Percentiles rank a stretch among this genome's conserved stretches.
Evolutionary conservation across 2,888 invertebrate genomes (phyloP).

Genomic region (Melipona bicolor): DNA sequence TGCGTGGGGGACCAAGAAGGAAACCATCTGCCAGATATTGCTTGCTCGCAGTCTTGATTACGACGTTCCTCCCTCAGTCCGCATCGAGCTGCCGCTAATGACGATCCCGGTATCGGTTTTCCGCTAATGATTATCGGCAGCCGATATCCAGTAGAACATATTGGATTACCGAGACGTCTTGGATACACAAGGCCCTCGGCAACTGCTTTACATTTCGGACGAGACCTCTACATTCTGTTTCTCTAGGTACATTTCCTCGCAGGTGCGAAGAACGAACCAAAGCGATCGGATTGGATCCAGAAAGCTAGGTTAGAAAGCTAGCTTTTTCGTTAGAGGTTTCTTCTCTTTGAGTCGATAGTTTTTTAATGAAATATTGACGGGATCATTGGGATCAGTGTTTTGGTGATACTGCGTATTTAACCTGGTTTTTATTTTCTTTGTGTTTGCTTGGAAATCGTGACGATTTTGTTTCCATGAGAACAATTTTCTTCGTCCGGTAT

Average conservation of each 20-base stretch:
- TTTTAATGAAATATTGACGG: background rate
- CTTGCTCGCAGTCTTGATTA: conserved; percentile 63
- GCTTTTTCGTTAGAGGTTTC: too few relatives aligned
- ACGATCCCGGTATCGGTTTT: conserved; percentile 53
- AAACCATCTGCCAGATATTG: conserved; percentile 48
- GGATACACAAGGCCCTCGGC: background rate
- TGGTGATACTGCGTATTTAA: background rate
- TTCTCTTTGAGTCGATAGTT: background rate
- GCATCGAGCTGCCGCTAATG: conserved; percentile 47
- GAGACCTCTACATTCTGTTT: background rate
- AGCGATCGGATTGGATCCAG: background rate
- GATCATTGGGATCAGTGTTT: background rate
- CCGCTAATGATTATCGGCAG: conserved; percentile 53
- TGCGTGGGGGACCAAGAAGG: background rate
- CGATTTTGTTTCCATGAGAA: too few relatives aligned
- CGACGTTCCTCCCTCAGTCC: conserved; percentile 35
- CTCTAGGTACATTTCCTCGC: too few relatives aligned
- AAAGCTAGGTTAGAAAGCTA: background rate
- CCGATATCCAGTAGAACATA: conserved; percentile 34
- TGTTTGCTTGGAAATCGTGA: too few relatives aligned
- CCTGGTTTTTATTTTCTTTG: too few relatives aligned
- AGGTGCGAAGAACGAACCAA: background rate
- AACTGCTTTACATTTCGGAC: background rate
- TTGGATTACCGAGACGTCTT: conserved; percentile 32
- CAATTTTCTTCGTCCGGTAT: too few relatives aligned